phyloP scores from a whole-genome alignment of 2,113 vertebrate species.

The Malurus alboscapulatus region DNA sequence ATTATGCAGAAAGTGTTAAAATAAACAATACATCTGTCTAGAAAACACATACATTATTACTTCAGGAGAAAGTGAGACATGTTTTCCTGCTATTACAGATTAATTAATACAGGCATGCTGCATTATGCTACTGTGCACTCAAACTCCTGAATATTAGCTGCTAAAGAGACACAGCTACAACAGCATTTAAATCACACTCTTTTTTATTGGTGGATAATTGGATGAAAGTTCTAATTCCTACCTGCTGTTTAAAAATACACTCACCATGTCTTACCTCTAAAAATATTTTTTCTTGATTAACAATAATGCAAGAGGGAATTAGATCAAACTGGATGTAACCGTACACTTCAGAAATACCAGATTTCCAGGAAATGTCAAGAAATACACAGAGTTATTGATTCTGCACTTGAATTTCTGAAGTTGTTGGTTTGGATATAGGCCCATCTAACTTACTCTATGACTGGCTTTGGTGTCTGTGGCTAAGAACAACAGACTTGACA shows the following conservation, averaged over 20 bases:
- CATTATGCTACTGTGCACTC: not conserved
- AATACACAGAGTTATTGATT: not conserved
- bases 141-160: not conserved
- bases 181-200: not conserved
- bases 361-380: not conserved
- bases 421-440: not conserved
- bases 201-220: not conserved
- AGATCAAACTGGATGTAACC: not conserved
- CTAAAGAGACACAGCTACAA: not conserved
- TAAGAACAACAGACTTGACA: not conserved
- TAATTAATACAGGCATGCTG: not conserved
- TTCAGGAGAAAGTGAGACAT: not conserved
- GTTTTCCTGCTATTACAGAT: not conserved
- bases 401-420: not conserved
- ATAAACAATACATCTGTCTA: not conserved
- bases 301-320: not conserved
- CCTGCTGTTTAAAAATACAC: not conserved
- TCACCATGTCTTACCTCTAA: not conserved
- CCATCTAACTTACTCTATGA: not conserved
- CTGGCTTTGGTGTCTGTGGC: not conserved
- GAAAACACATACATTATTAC: constrained; percentile 15
- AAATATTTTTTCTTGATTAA: not conserved
- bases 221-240: not conserved
- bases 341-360: not conserved
- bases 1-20: constrained; percentile 17